Percentiles rank a stretch among this genome's conserved stretches.
phyloP scores from a whole-genome alignment of 1,140 invertebrate species.

The Diorhabda carinulata region DNA sequence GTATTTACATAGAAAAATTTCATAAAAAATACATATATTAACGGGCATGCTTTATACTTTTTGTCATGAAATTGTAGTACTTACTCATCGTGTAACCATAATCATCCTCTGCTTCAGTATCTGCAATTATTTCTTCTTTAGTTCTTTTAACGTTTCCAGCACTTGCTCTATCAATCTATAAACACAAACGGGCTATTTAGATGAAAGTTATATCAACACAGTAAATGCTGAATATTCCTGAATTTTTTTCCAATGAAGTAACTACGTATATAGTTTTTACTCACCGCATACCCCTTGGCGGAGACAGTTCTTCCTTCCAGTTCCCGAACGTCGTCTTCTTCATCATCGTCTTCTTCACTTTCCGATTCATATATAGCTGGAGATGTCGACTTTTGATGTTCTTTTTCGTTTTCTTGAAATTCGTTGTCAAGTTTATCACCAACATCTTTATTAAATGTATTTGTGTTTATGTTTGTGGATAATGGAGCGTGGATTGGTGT shows the following conservation, averaged over 20 bases:
- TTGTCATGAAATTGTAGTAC: slow-evolving; percentile 47
- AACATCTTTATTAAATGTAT: no score
- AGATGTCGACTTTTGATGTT: background rate
- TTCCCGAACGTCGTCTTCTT: slow-evolving; percentile 68
- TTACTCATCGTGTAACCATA: slow-evolving; percentile 91
- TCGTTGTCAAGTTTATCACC: no score
- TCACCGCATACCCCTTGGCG: slow-evolving; percentile 72
- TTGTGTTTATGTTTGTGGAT: no score
- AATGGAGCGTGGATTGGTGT: no score
- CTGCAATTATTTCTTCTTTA: slow-evolving; percentile 71
- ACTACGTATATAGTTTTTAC: background rate
- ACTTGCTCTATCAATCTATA: slow-evolving; percentile 81
- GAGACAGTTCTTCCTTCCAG: slow-evolving; percentile 74
- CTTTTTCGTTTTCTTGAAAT: no score
- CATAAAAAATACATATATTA: no score
- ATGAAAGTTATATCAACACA: no score
- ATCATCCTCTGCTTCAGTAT: slow-evolving; percentile 80
- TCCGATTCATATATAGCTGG: background rate
- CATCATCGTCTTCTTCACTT: slow-evolving; percentile 52
- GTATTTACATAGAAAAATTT: no score
- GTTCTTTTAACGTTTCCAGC: slow-evolving; percentile 77
- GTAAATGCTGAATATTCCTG: no score
- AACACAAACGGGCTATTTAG: slow-evolving; percentile 22
- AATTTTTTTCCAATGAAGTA: no score
- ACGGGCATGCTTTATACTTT: no score